A percentile compares a stretch with the other conserved stretches of the same genome.
These are phyloP conservation scores for Eciton burchellii DNA, from an alignment of 1,140 invertebrate genomes.

Conservation along the genomic window DNA sequence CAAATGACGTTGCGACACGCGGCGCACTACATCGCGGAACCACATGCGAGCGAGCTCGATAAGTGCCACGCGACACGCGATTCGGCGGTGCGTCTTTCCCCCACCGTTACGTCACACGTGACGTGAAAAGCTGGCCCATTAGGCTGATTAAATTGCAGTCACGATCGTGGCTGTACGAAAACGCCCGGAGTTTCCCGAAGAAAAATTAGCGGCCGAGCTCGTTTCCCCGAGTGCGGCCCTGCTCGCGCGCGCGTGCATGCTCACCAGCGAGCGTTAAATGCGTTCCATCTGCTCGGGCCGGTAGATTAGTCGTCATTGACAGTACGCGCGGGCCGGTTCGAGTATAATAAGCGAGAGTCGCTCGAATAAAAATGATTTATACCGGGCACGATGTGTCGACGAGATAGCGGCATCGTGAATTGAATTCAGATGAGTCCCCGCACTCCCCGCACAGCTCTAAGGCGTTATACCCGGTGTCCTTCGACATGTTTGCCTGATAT, in stretches of 20 bases:
- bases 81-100: slow-evolving; percentile 4
- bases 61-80: slow-evolving; percentile 44
- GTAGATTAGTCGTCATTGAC: slow-evolving; percentile 63
- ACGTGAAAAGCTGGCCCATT: slow-evolving; percentile 44
- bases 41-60: background rate
- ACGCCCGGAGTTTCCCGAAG: background rate
- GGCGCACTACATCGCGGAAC: slow-evolving; percentile 4
- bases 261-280: slow-evolving; percentile 64
- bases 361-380: slow-evolving; percentile 74
- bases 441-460: background rate
- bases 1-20: no score
- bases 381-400: slow-evolving; percentile 59
- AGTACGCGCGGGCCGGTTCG: slow-evolving; percentile 16
- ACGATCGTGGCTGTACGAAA: background rate
- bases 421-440: slow-evolving; percentile 72
- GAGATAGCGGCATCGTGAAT: slow-evolving; percentile 66
- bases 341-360: slow-evolving; percentile 57
- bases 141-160: slow-evolving; percentile 19
- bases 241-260: slow-evolving; percentile 30
- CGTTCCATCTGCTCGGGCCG: slow-evolving; percentile 50
- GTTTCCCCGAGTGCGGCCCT: background rate
- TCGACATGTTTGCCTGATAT: slow-evolving; percentile 9
- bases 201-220: background rate
- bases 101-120: slow-evolving; percentile 11
- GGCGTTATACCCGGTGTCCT: slow-evolving; percentile 55